Conservation (phyloP, 2,113 vertebrate genomes). For the Phasianus colchicus region DNA sequence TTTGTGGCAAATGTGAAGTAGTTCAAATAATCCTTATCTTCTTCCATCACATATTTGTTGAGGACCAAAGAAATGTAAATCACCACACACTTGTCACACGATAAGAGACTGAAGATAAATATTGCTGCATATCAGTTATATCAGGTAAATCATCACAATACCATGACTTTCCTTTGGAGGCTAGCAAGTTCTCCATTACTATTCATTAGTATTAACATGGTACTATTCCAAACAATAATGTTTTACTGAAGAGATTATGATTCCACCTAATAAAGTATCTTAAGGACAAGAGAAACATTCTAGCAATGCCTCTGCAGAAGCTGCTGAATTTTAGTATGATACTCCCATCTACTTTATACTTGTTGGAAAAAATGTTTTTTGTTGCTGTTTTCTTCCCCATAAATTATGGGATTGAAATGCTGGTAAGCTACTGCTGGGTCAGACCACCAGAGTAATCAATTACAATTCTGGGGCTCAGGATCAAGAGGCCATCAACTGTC, state of each 20-base stretch:
- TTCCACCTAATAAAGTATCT: neutral
- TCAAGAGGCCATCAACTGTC: neutral
- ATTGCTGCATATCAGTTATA: neutral
- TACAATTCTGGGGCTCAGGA: neutral
- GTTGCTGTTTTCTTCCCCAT: neutral
- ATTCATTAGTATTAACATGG: neutral
- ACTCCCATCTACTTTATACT: neutral
- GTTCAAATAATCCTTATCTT: slow-evolving; percentile 45
- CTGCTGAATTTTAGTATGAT: neutral
- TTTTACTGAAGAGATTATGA: neutral
- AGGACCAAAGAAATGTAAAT: slow-evolving; percentile 56
- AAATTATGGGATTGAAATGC: neutral
- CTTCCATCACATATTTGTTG: slow-evolving; percentile 15
- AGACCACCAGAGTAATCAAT: neutral
- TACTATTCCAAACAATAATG: neutral
- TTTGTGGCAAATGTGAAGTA: slow-evolving; percentile 35
- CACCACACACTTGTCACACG: slow-evolving; percentile 54
- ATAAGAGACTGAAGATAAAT: slow-evolving; percentile 38
- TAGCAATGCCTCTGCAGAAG: neutral
- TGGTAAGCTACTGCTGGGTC: neutral
- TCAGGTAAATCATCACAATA: slow-evolving; percentile 20
- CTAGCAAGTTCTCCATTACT: neutral
- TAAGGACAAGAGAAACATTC: neutral
- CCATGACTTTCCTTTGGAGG: neutral
- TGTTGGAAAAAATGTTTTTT: neutral